phyloP scores from a whole-genome alignment of 2,888 invertebrate species.

The Tholera decimalis region DNA sequence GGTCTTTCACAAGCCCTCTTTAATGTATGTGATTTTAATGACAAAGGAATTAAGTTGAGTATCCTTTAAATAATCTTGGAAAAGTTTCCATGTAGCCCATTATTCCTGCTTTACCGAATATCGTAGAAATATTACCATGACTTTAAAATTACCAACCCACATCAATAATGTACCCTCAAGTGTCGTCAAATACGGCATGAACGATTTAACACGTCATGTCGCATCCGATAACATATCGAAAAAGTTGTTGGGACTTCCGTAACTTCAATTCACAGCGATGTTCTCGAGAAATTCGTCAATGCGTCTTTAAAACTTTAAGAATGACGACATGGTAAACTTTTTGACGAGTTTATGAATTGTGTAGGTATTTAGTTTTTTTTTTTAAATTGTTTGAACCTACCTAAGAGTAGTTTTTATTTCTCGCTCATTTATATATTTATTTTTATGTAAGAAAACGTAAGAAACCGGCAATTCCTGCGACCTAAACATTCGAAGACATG shows the following conservation, averaged over 20 bases:
- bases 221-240: slow-evolving; percentile 75
- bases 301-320: slow-evolving; percentile 71
- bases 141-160: slow-evolving; percentile 2
- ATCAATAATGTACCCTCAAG: slow-evolving; percentile 38
- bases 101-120: background rate
- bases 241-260: slow-evolving; percentile 69
- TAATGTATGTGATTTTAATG: background rate
- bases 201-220: slow-evolving; percentile 67
- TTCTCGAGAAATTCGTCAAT: slow-evolving; percentile 68
- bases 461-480: too few relatives aligned
- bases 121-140: background rate
- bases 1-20: background rate
- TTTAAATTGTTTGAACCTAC: too few relatives aligned
- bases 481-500: too few relatives aligned
- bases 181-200: slow-evolving; percentile 42
- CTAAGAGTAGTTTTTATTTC: too few relatives aligned
- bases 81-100: background rate
- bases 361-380: too few relatives aligned
- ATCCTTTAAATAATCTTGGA: background rate
- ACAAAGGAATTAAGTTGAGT: too few relatives aligned
- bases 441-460: too few relatives aligned
- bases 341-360: slow-evolving; percentile 68
- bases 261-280: slow-evolving; percentile 67
- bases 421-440: too few relatives aligned
- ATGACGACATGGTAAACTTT: slow-evolving; percentile 74